Conservation (phyloP, 1,140 invertebrate genomes). For the Orius insidiosus region DNA sequence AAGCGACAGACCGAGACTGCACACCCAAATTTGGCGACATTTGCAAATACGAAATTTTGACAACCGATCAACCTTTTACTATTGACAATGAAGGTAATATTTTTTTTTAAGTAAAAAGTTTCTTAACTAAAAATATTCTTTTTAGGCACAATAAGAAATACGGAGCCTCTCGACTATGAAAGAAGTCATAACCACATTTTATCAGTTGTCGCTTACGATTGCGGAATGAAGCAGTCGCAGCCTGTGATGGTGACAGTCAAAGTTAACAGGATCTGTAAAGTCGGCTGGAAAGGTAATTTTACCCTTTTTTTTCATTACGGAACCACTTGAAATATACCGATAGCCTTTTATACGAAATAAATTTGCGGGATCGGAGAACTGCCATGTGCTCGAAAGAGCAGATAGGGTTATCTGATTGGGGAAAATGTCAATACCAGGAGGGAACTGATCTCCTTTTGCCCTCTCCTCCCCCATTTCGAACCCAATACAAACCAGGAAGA, state of each 20-base stretch:
- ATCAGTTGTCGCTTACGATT: constrained; percentile 91
- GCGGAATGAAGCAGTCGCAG: constrained; percentile 68
- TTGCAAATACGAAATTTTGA: constrained; percentile 89
- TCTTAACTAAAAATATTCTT: constrained; percentile 7
- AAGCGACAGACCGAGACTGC: constrained; percentile 79
- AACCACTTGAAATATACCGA: too few species aligned
- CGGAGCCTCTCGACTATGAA: constrained; percentile 77
- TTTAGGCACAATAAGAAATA: constrained; percentile 70
- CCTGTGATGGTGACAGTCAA: constrained; percentile 90
- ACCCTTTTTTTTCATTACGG: too few species aligned
- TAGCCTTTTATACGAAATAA: too few species aligned
- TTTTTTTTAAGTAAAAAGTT: neutral
- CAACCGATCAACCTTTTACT: constrained; percentile 72
- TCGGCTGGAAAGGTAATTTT: constrained; percentile 53
- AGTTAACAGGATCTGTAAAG: constrained; percentile 55
- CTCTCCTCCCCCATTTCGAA: too few species aligned
- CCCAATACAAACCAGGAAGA: too few species aligned
- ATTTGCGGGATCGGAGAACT: too few species aligned
- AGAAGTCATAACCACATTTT: constrained; percentile 87
- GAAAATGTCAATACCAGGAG: too few species aligned
- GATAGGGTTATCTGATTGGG: too few species aligned
- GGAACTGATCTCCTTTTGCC: too few species aligned
- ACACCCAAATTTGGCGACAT: constrained; percentile 79
- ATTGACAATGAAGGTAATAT: constrained; percentile 72
- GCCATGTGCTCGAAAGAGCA: too few species aligned